These are phyloP conservation scores for Hypocryptadius cinnamomeus DNA, from an alignment of 2,113 vertebrate species.

Conservation along the genomic window DNA sequence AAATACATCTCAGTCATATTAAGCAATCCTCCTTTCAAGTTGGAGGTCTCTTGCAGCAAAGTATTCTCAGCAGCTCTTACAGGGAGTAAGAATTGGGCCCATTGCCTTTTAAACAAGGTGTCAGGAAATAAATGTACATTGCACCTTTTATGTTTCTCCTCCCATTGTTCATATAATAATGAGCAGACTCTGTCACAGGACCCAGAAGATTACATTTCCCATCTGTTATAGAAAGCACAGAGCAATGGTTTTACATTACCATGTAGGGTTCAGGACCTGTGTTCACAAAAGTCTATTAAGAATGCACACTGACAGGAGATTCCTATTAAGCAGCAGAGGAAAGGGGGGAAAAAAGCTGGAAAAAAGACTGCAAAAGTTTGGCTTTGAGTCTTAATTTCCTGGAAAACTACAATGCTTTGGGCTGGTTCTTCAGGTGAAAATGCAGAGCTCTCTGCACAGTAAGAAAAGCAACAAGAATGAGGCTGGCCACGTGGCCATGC, in stretches of 20 bases:
- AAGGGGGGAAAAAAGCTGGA: neutral
- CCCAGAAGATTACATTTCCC: constrained; percentile 46
- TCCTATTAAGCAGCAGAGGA: constrained; percentile 12
- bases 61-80: neutral
- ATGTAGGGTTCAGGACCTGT: constrained; percentile 9
- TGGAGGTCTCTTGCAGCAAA: neutral
- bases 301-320: constrained; percentile 16
- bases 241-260: constrained; percentile 37
- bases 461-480: neutral
- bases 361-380: neutral
- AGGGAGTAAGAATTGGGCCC: neutral
- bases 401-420: neutral
- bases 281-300: constrained; percentile 32
- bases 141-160: neutral
- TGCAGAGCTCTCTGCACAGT: neutral
- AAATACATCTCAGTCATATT: neutral
- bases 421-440: neutral
- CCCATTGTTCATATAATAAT: constrained; percentile 37
- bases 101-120: neutral
- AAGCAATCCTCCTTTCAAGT: neutral
- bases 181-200: constrained; percentile 7
- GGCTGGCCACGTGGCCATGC: neutral
- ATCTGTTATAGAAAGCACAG: neutral
- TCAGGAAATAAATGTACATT: neutral
- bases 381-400: neutral